These are phyloP conservation scores for Montipora cactus DNA, from an alignment of 64 coral and sea anemone genomes.

Conservation along the genomic window DNA sequence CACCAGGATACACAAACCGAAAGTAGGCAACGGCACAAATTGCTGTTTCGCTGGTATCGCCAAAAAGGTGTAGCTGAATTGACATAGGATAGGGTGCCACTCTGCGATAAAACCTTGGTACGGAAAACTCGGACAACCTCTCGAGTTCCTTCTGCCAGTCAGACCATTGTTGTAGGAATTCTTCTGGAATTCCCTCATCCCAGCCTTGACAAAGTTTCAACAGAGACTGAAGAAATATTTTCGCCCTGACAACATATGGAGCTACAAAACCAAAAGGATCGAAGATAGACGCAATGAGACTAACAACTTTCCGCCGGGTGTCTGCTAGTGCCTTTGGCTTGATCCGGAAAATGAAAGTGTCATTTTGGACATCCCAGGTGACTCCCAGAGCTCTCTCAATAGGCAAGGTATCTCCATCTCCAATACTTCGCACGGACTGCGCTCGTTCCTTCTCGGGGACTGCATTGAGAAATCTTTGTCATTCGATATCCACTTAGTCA, in stretches of 20 bases:
- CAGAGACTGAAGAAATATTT: slow-evolving; percentile 6
- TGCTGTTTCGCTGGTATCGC: background rate
- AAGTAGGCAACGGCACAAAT: too few species aligned
- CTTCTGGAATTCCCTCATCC: too few species aligned
- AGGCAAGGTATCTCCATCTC: background rate
- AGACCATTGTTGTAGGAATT: too few species aligned
- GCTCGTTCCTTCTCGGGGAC: background rate
- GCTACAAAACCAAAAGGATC: slow-evolving; percentile 26
- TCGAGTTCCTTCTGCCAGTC: background rate
- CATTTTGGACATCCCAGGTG: background rate
- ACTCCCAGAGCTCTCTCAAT: background rate
- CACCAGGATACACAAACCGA: too few species aligned
- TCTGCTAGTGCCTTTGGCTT: background rate
- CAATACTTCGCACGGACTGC: background rate
- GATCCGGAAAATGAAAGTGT: background rate
- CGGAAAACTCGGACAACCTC: background rate
- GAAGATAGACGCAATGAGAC: background rate
- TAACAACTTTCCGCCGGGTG: background rate
- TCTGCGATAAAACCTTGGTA: background rate
- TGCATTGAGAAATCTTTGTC: slow-evolving; percentile 1
- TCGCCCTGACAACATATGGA: background rate
- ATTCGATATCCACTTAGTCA: slow-evolving; percentile 16
- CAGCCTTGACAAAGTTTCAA: background rate
- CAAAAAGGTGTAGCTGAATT: background rate
- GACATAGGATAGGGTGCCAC: background rate